Conservation (phyloP, 2,797 vertebrate genomes). For the Miichthys miiuy region DNA sequence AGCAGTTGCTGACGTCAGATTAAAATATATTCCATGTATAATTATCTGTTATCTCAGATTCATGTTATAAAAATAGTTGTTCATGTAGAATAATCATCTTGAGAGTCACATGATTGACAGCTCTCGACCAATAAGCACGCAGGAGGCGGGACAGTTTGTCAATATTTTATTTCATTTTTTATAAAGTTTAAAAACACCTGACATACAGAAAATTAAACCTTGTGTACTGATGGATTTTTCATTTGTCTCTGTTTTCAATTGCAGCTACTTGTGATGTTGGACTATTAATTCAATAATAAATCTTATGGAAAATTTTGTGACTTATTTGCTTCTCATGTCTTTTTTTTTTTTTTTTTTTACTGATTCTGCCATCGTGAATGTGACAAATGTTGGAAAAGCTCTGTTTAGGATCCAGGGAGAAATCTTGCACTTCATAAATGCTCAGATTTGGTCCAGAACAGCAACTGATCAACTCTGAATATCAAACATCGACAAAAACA, state of each 20-base stretch:
- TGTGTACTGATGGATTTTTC: constrained; percentile 8
- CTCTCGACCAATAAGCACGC: background rate
- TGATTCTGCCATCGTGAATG: too few relatives aligned
- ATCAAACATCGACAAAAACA: too few relatives aligned
- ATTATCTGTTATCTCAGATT: background rate
- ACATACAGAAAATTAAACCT: background rate
- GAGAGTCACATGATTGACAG: constrained; percentile 2
- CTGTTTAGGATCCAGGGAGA: too few relatives aligned
- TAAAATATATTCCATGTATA: too few relatives aligned
- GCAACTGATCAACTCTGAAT: too few relatives aligned
- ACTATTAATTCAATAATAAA: constrained; percentile 56
- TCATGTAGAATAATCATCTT: background rate
- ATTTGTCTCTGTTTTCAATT: constrained; percentile 46
- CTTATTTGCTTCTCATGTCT: background rate
- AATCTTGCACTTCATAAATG: too few relatives aligned
- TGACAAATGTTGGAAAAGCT: too few relatives aligned
- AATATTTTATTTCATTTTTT: constrained; percentile 36
- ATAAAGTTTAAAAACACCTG: background rate
- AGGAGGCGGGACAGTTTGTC: background rate
- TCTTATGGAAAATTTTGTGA: background rate
- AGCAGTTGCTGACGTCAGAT: too few relatives aligned
- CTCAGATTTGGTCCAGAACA: too few relatives aligned
- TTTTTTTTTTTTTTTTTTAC: too few relatives aligned
- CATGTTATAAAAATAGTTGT: background rate
- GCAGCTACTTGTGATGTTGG: constrained; percentile 50